Evolutionary conservation across 2,888 invertebrate species (phyloP), one percentile per base, ranked within the genome.

Genomic region (Orthonychiurus folsomi): DNA sequence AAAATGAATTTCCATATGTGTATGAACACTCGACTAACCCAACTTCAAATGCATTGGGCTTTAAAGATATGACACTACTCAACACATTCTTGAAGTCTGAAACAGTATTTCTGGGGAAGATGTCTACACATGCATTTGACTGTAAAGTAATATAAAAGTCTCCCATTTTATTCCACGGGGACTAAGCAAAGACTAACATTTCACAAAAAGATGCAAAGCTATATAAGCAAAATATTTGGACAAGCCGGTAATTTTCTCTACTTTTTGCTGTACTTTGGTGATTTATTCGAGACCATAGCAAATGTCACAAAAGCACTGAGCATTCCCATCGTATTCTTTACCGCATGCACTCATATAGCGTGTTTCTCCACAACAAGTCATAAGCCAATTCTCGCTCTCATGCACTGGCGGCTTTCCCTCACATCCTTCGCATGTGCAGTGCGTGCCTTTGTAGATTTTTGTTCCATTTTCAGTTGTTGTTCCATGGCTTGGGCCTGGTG

Each of bases 11-110:
- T 18, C 61, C 61, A 20, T 55, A 55, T 2, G 53, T 52, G 24
- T 61, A 61, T 2, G 55, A 56, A 47, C 53, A 48, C 21, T 61
- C 61, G 2, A 25, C 48, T 15, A 61, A n/a, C 20, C 56, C 61
- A 61, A 61, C 61, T 25, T 61, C 61, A 5, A 20, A 61, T 15
- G n/a, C 20, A 9, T 24, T 25, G 23, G 55, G 9, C 25, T 53
- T 53, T 24, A 61, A 24, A 18, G 23, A 20, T 18, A 61, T 56
- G 23, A 12, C 3, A 24, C 21, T 3, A 9, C 61, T 28, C 21
- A 61, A 18, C 18, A 12, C 23, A 24, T 61, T 61, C 25, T 50
- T 55, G 24, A 61, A 56, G 47, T 61, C 55, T 1, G 55, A 26
- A 2, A 61, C 26, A 15, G 24, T 25, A 56, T 61, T 61, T 15